Percentiles rank a stretch among this genome's conserved stretches.
Conservation (phyloP, 1,140 invertebrate species). For the Chelonus insularis region DNA sequence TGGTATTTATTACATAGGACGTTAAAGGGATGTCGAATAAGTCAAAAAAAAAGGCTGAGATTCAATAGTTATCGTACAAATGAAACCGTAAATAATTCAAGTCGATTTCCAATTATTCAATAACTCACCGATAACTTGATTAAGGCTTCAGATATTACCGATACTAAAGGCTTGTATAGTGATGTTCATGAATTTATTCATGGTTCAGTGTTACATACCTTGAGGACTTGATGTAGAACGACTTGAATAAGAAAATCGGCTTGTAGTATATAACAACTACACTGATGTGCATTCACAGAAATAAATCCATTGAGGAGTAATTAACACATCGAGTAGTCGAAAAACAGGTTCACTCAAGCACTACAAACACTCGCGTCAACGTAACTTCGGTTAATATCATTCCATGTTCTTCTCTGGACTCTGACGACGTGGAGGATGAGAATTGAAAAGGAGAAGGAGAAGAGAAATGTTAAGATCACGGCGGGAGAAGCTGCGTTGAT, state of each 20-base stretch:
- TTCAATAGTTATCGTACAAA: background rate
- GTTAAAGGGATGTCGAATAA: background rate
- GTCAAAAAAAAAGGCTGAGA: background rate
- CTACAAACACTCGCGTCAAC: conserved; percentile 8
- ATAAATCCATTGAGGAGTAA: background rate
- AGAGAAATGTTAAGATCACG: conserved; percentile 8
- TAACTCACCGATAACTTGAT: conserved; percentile 1
- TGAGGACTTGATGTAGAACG: conserved; percentile 19
- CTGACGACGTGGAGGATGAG: conserved; percentile 17
- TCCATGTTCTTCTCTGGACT: conserved; percentile 7
- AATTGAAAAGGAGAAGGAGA: conserved; percentile 2
- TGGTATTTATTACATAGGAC: conserved; percentile 19
- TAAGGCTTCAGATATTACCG: too few relatives aligned
- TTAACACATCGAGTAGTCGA: background rate
- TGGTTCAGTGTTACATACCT: conserved; percentile 7
- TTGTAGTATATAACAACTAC: background rate
- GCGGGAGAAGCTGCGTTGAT: conserved; percentile 16
- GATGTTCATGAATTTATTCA: too few relatives aligned
- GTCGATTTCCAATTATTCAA: background rate
- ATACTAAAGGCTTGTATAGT: too few relatives aligned
- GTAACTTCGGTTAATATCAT: conserved; percentile 12
- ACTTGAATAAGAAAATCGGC: conserved; percentile 3
- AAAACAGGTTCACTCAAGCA: background rate
- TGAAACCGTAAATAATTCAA: background rate
- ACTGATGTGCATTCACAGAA: background rate